phyloP scores from a whole-genome alignment of 2,797 vertebrate genomes.

The Buceros bicornis region DNA sequence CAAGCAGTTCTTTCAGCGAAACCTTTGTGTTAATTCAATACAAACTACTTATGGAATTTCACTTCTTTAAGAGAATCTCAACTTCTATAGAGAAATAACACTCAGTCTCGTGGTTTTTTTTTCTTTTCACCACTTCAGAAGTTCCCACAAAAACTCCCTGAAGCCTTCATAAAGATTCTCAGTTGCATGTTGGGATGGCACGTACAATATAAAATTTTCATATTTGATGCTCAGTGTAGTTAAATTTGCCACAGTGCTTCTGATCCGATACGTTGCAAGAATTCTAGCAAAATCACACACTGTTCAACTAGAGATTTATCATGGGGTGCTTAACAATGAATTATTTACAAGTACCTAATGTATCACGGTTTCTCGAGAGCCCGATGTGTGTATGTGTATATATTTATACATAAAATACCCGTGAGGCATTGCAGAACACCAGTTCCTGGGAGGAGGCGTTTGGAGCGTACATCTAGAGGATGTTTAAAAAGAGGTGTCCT shows the following conservation, averaged over 20 bases:
- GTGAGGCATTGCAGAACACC: conserved; percentile 3
- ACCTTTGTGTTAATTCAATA: conserved; percentile 18
- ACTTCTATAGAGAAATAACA: conserved; percentile 16
- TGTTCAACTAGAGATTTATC: conserved; percentile 33
- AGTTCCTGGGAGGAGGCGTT: neutral
- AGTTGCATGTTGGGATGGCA: conserved; percentile 18
- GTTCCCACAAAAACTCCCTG: conserved; percentile 60
- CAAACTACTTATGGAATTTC: conserved; percentile 31
- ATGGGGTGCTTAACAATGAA: conserved; percentile 60
- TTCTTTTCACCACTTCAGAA: conserved; percentile 58
- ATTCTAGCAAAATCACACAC: conserved; percentile 37
- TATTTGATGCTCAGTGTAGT: conserved; percentile 12
- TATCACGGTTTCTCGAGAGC: conserved; percentile 37
- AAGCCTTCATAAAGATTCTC: conserved; percentile 52
- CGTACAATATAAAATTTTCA: conserved; percentile 24
- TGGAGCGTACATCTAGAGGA: neutral
- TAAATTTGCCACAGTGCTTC: conserved; percentile 53
- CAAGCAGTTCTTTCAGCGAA: neutral
- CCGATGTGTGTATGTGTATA: conserved; percentile 42
- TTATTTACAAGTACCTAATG: conserved; percentile 45
- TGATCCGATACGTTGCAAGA: conserved; percentile 4
- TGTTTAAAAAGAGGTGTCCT: conserved; percentile 44
- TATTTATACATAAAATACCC: conserved; percentile 57
- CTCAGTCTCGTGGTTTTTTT: neutral
- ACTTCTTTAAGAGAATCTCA: conserved; percentile 31